phyloP scores from a whole-genome alignment of 2,888 invertebrate species.

The Eilema griseolum region DNA sequence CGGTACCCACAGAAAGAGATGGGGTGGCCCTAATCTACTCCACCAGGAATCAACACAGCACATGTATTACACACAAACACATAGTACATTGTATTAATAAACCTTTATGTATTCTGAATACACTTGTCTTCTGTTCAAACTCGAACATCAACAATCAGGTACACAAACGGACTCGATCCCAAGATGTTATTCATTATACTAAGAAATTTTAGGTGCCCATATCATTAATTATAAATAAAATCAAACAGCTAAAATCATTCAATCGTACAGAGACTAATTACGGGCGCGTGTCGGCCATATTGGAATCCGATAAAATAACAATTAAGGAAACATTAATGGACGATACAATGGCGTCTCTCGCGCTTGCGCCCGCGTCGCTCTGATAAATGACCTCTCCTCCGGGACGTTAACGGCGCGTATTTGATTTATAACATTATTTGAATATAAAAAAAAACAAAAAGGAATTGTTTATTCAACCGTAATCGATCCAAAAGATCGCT shows the following conservation, averaged over 20 bases:
- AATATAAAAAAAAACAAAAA: constrained; percentile 72
- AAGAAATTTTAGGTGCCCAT: constrained; percentile 39
- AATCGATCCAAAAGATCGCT: constrained; percentile 81
- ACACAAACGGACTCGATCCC: constrained; percentile 7
- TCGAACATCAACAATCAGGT: not conserved
- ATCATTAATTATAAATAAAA: constrained; percentile 56
- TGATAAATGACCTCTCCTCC: constrained; percentile 80
- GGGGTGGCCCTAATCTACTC: no score
- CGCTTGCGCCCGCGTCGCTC: constrained; percentile 70
- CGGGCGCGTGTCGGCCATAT: constrained; percentile 76
- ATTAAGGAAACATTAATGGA: constrained; percentile 82
- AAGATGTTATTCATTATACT: constrained; percentile 43
- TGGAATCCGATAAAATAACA: constrained; percentile 84
- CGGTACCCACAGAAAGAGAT: no score
- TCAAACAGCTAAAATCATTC: constrained; percentile 53
- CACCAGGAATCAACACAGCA: no score
- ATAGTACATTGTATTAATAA: not conserved
- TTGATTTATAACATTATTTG: constrained; percentile 85
- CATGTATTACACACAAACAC: no score
- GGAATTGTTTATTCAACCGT: constrained; percentile 81
- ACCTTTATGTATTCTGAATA: not conserved
- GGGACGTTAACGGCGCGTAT: constrained; percentile 79
- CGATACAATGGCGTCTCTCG: constrained; percentile 72
- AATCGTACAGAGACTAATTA: constrained; percentile 73
- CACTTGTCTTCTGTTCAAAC: not conserved